These are phyloP conservation scores for Synodontis membranacea DNA, from an alignment of 2,113 vertebrate species.

Conservation along the genomic window DNA sequence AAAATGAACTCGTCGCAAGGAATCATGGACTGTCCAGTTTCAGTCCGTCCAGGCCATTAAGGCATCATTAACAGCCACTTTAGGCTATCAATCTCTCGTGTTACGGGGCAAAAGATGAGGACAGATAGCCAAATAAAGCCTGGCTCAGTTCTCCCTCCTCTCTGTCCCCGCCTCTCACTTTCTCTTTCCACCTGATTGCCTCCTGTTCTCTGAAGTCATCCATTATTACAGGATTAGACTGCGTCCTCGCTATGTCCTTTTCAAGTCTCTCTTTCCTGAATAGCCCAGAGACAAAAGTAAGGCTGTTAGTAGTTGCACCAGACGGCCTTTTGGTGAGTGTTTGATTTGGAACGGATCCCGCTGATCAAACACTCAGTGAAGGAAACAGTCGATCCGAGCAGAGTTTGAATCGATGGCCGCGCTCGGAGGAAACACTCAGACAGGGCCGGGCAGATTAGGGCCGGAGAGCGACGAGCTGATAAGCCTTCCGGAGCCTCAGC, in stretches of 20 bases:
- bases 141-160: conserved; percentile 8
- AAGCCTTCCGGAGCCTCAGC: conserved; percentile 14
- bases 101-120: conserved; percentile 9
- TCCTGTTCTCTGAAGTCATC: conserved; percentile 3
- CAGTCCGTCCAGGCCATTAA: neutral
- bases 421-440: conserved; percentile 3
- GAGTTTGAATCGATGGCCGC: conserved; percentile 52
- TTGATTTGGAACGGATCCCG: conserved; percentile 42
- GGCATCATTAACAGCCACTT: conserved; percentile 41
- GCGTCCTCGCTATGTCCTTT: conserved; percentile 29
- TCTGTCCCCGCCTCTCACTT: neutral
- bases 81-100: conserved; percentile 19
- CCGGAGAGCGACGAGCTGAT: conserved; percentile 15
- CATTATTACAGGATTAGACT: conserved; percentile 52
- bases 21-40: neutral
- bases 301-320: conserved; percentile 53
- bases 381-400: conserved; percentile 49
- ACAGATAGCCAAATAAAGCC: conserved; percentile 21
- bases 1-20: neutral
- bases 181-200: conserved; percentile 24
- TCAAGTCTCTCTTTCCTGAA: conserved; percentile 36
- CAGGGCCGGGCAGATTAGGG: neutral
- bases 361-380: conserved; percentile 44
- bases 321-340: conserved; percentile 55
- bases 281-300: conserved; percentile 54